phyloP scores from a whole-genome alignment of 2,888 invertebrate species.

The Uloborus plumipes region DNA sequence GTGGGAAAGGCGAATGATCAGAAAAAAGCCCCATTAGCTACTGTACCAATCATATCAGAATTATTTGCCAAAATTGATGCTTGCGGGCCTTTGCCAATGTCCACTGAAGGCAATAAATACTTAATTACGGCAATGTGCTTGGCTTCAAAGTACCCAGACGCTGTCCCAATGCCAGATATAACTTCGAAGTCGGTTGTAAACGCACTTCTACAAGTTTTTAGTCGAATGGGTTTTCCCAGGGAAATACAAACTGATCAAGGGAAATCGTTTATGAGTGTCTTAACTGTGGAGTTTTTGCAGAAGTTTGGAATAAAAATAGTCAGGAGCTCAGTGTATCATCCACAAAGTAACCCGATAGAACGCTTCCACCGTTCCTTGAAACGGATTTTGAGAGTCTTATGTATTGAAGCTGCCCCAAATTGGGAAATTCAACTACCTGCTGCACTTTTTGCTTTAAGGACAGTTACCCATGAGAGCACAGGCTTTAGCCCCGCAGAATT shows the following conservation, averaged over 20 bases:
- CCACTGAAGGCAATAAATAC: background rate
- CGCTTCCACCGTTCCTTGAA: too few species aligned
- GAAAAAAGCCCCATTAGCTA: too few species aligned
- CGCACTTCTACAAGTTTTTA: background rate
- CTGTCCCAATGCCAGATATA: background rate
- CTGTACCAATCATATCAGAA: too few species aligned
- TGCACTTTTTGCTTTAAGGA: background rate
- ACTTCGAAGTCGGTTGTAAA: background rate
- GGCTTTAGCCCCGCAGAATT: background rate
- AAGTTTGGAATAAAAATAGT: background rate
- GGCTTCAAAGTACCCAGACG: conserved; percentile 9
- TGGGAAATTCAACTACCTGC: background rate
- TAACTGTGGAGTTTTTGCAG: background rate
- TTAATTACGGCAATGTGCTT: background rate
- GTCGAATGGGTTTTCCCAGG: conserved; percentile 19
- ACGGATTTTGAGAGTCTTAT: background rate
- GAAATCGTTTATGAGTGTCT: conserved; percentile 25
- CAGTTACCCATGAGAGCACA: background rate
- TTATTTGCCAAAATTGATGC: background rate
- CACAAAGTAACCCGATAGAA: too few species aligned
- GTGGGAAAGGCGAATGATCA: too few species aligned
- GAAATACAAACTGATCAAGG: conserved; percentile 30
- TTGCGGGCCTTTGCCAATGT: background rate
- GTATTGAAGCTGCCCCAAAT: background rate
- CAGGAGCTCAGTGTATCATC: background rate